A percentile compares a stretch with the other conserved stretches of the same genome.
phyloP scores from a whole-genome alignment of 2,888 invertebrate genomes.

The Caenorhabditis angaria region DNA sequence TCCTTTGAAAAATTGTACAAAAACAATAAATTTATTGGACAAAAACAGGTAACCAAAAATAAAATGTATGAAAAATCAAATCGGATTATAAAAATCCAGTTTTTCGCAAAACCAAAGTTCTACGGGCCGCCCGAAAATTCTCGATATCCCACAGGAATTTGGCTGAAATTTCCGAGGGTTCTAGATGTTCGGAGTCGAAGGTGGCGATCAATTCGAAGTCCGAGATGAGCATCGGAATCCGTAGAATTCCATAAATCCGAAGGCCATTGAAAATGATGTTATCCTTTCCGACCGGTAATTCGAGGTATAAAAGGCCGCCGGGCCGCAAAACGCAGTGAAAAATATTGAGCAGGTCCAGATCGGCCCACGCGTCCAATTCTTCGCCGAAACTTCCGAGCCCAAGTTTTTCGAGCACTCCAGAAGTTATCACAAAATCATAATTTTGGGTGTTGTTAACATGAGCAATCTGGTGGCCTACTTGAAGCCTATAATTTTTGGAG shows the following conservation, averaged over 20 bases:
- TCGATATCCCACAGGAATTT: neutral
- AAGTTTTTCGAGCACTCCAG: neutral
- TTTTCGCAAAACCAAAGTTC: too few relatives aligned
- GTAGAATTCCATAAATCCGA: neutral
- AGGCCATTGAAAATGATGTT: neutral
- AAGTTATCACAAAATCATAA: neutral
- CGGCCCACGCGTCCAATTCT: neutral
- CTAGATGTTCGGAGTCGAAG: neutral
- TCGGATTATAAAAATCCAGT: too few relatives aligned
- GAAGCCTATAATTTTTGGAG: neutral
- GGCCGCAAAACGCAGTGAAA: neutral
- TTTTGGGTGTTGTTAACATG: neutral
- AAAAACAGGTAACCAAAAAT: too few relatives aligned
- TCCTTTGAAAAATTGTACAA: too few relatives aligned
- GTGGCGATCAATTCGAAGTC: neutral
- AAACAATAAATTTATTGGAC: too few relatives aligned
- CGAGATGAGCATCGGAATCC: neutral
- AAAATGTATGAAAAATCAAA: too few relatives aligned
- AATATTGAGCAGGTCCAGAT: neutral
- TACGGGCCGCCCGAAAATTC: neutral
- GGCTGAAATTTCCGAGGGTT: neutral
- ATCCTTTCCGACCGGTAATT: neutral
- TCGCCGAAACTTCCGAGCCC: neutral
- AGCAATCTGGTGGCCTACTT: neutral
- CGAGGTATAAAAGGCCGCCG: neutral